These are phyloP conservation scores for Linepithema humile DNA, from an alignment of 1,140 invertebrate genomes.

Conservation along the genomic window DNA sequence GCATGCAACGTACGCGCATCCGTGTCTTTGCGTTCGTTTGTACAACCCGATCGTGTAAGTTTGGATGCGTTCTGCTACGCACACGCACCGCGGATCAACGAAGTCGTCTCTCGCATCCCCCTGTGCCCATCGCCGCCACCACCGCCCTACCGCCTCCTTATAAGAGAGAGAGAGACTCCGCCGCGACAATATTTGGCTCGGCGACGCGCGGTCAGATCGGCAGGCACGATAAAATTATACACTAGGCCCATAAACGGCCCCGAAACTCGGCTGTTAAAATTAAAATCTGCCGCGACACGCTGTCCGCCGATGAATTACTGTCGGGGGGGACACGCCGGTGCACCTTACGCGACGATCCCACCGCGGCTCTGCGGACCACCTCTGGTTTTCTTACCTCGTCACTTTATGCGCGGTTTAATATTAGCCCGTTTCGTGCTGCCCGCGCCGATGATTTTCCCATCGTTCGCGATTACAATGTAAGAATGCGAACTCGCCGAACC, in stretches of 20 bases:
- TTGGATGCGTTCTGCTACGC: conserved; percentile 9
- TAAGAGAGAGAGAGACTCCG: conserved; percentile 32
- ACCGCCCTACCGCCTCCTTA: conserved; percentile 9
- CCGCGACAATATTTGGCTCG: conserved; percentile 72
- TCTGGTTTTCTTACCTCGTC: conserved; percentile 59
- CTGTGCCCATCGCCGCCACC: neutral
- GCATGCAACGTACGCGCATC: neutral
- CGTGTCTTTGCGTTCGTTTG: neutral
- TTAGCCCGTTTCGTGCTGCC: conserved; percentile 3
- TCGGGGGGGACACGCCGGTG: conserved; percentile 11
- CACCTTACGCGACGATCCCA: conserved; percentile 58
- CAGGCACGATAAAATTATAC: conserved; percentile 82
- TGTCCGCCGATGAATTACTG: conserved; percentile 76
- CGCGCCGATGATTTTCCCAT: conserved; percentile 12
- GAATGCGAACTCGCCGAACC: neutral
- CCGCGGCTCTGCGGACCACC: conserved; percentile 52
- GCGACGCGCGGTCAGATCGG: conserved; percentile 78
- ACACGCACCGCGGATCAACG: neutral
- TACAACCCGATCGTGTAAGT: conserved; percentile 3
- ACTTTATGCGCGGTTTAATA: conserved; percentile 52
- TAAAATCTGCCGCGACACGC: conserved; percentile 79
- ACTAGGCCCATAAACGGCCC: conserved; percentile 79
- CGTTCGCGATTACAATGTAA: conserved; percentile 37
- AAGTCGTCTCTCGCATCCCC: neutral
- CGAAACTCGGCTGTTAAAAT: conserved; percentile 80